Conservation (phyloP, 1,140 invertebrate genomes). For the Ips nitidus region DNA sequence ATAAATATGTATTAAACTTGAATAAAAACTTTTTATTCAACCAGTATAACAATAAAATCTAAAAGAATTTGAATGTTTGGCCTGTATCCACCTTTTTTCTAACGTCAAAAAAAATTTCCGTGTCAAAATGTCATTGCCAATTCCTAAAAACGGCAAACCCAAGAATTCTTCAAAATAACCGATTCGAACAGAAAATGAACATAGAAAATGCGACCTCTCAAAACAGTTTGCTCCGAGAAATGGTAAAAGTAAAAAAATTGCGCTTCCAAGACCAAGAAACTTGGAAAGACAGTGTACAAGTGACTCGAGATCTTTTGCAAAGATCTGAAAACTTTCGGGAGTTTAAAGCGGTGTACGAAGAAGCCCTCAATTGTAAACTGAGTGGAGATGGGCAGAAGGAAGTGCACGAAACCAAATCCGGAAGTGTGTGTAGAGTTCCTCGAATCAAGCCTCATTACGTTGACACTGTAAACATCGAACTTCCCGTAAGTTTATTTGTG, state of each 20-base stretch:
- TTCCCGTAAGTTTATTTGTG: conserved; percentile 5
- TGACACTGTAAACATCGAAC: conserved; percentile 14
- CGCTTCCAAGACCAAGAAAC: conserved; percentile 17
- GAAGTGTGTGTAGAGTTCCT: conserved; percentile 15
- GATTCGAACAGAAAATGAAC: conserved; percentile 13
- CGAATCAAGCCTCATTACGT: conserved; percentile 16
- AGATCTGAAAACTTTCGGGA: conserved; percentile 25
- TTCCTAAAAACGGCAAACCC: conserved; percentile 3
- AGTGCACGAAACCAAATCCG: conserved; percentile 14
- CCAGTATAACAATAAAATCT: too few relatives aligned
- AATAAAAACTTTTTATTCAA: not conserved
- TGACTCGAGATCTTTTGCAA: conserved; percentile 11
- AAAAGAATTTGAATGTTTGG: not conserved
- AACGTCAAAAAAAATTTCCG: conserved; percentile 20
- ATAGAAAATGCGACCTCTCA: conserved; percentile 20
- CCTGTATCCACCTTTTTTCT: not conserved
- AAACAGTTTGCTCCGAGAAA: conserved; percentile 18
- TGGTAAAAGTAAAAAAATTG: conserved; percentile 25
- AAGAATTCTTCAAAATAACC: conserved; percentile 9
- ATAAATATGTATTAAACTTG: not conserved
- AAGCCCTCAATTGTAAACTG: not conserved
- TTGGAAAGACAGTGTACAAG: not conserved
- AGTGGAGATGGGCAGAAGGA: not conserved
- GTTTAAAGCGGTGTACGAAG: conserved; percentile 24
- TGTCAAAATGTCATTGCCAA: conserved; percentile 32